Evolutionary conservation across 2,113 vertebrate species (phyloP).

Genomic region (Steatornis caripensis): DNA sequence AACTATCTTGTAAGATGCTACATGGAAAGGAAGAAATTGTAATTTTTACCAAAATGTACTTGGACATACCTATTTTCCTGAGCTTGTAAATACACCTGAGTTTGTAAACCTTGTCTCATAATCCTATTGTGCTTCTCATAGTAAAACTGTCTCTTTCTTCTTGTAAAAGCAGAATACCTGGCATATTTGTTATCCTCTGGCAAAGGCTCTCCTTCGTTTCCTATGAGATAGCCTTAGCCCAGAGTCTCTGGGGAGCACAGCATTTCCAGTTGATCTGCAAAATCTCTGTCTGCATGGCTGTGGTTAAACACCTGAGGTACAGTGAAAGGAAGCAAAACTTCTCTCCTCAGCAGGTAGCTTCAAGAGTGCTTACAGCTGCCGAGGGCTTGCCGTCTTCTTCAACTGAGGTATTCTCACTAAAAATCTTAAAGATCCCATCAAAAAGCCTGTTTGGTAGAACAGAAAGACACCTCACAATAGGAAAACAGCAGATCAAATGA

Average conservation of each 20-base stretch:
- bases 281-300: not conserved
- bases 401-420: not conserved
- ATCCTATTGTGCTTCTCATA: not conserved
- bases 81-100: not conserved
- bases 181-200: not conserved
- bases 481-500: not conserved
- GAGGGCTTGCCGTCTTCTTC: not conserved
- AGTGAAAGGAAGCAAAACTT: not conserved
- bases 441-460: not conserved
- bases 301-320: rapidly evolving
- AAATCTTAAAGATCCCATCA: not conserved
- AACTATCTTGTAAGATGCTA: not conserved
- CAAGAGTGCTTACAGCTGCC: not conserved
- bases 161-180: not conserved
- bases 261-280: not conserved
- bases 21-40: not conserved
- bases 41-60: not conserved
- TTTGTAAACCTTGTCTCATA: not conserved
- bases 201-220: not conserved
- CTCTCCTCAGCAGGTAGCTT: not conserved
- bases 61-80: not conserved
- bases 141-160: not conserved
- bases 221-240: not conserved
- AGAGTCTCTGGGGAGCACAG: rapidly evolving
- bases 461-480: not conserved